Percentiles rank a stretch among this genome's conserved stretches.
Evolutionary conservation across 2,888 invertebrate genomes (phyloP).

Genomic region (Catocala fraxini): DNA sequence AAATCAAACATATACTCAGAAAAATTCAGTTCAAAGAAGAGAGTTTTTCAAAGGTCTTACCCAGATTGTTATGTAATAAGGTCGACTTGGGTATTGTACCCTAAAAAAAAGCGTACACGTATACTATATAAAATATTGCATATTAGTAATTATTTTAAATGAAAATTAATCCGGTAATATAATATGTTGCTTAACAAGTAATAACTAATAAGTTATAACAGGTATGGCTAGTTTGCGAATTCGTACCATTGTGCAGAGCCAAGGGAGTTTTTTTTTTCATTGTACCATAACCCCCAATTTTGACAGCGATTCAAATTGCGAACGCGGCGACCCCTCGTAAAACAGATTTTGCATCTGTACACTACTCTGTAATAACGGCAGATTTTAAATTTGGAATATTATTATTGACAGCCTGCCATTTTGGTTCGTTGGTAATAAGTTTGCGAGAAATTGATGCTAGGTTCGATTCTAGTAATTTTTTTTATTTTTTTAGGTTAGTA

Average conservation of each 20-base stretch:
- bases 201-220: constrained; percentile 33
- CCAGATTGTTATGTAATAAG: too few species aligned
- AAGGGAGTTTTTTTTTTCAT: constrained; percentile 27
- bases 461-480: too few species aligned
- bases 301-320: constrained; percentile 13
- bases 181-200: constrained; percentile 27
- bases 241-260: constrained; percentile 31
- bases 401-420: not conserved
- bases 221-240: constrained; percentile 42
- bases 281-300: constrained; percentile 26
- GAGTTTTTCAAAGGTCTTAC: too few species aligned
- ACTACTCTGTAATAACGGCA: not conserved
- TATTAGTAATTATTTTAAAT: constrained; percentile 27
- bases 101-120: not conserved
- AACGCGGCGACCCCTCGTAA: constrained; percentile 16
- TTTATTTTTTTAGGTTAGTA: too few species aligned
- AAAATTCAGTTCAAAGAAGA: too few species aligned
- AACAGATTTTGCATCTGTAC: constrained; percentile 15
- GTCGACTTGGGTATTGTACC: too few species aligned
- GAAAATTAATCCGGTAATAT: constrained; percentile 32
- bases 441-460: not conserved
- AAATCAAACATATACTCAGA: too few species aligned
- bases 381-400: constrained; percentile 1
- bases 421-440: not conserved
- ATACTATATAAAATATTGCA: constrained; percentile 24